Evolutionary conservation across 2,797 vertebrate species (phyloP).

Genomic region (Sarcoramphus papa): DNA sequence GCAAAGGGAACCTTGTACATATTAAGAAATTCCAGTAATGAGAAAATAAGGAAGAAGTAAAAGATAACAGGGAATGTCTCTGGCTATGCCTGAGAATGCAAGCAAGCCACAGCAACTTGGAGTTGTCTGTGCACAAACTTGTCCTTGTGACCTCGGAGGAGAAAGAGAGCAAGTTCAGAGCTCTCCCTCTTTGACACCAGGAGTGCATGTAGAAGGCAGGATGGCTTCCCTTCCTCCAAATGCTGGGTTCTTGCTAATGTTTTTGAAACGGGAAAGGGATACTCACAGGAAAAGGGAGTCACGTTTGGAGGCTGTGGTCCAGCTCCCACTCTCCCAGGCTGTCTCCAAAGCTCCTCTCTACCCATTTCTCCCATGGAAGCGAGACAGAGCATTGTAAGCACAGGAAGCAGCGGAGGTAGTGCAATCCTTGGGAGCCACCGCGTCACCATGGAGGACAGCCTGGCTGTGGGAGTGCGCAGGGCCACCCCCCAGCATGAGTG

Average conservation of each 20-base stretch:
- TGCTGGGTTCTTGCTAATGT: background rate
- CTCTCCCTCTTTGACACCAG: background rate
- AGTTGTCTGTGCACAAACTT: background rate
- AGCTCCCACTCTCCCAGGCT: background rate
- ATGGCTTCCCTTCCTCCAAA: background rate
- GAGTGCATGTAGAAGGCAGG: background rate
- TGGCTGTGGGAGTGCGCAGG: background rate
- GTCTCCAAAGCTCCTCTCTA: background rate
- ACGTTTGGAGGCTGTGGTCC: background rate
- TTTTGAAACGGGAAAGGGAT: background rate
- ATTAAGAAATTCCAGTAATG: background rate
- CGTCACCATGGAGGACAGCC: background rate
- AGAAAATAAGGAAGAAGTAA: background rate
- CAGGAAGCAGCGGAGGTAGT: background rate
- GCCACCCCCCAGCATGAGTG: background rate
- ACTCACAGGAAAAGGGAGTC: background rate
- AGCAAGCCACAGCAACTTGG: background rate
- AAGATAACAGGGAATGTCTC: background rate
- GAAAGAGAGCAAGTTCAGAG: background rate
- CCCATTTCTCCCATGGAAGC: background rate
- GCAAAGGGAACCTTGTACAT: background rate
- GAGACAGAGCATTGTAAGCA: accelerated
- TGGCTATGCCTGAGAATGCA: background rate
- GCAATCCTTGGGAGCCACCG: background rate
- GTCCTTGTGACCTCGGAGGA: background rate